These are phyloP conservation scores for Trissolcus brochymenae DNA, from an alignment of 2,888 invertebrate genomes.

Conservation along the genomic window DNA sequence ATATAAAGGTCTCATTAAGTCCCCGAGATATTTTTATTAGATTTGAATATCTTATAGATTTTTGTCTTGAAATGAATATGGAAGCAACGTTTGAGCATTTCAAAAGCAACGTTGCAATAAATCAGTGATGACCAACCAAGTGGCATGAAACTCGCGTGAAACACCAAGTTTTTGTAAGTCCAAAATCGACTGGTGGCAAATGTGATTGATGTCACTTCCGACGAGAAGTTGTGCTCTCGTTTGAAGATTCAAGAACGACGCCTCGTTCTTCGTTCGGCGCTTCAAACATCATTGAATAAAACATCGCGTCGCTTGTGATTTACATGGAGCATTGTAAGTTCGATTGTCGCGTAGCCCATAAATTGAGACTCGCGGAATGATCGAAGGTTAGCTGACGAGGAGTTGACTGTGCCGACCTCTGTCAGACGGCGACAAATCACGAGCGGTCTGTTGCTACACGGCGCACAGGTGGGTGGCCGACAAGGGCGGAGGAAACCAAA, in stretches of 20 bases:
- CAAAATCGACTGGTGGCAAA: too few species aligned
- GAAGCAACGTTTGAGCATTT: too few species aligned
- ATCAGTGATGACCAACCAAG: too few species aligned
- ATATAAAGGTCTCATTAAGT: too few species aligned
- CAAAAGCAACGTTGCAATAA: too few species aligned
- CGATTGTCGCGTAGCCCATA: conserved; percentile 1
- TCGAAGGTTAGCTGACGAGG: conserved; percentile 10
- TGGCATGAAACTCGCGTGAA: too few species aligned
- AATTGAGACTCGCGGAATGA: conserved; percentile 1
- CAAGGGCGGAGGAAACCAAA: conserved; percentile 60
- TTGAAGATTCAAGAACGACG: neutral
- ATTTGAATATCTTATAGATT: too few species aligned
- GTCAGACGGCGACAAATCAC: conserved; percentile 33
- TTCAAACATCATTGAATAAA: conserved; percentile 5
- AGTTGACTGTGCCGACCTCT: conserved; percentile 37
- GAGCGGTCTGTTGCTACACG: conserved; percentile 65
- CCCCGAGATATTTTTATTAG: too few species aligned
- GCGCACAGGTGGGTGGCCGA: conserved; percentile 69
- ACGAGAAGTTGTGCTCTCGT: too few species aligned
- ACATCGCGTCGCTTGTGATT: neutral
- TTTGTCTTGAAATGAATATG: too few species aligned
- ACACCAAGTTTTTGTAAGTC: too few species aligned
- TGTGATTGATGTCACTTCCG: too few species aligned
- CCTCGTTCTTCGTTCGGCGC: neutral
- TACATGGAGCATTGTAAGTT: neutral